Conservation (phyloP, 1,140 invertebrate species). For the Penaeus vannamei region DNA sequence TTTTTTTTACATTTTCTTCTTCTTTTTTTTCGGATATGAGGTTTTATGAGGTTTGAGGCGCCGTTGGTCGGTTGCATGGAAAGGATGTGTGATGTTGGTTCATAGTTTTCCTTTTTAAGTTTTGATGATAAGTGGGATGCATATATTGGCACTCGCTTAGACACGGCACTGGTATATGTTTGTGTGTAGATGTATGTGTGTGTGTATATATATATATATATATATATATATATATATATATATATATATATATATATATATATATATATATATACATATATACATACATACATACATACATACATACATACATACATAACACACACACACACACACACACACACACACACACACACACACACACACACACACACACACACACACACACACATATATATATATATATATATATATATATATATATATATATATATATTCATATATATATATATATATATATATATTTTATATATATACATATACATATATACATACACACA, state of each 20-base stretch:
- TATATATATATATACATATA: not conserved
- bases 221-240: constrained; percentile 6
- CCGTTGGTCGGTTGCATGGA: too few relatives aligned
- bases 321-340: not conserved
- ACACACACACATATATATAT: constrained; percentile 3
- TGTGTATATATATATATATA: constrained; percentile 9
- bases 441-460: constrained; percentile 18
- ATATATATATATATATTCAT: constrained; percentile 32
- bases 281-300: constrained; percentile 5
- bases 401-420: constrained; percentile 28
- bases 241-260: not conserved
- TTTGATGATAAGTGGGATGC: not conserved
- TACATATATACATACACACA: not conserved
- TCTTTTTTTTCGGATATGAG: too few relatives aligned
- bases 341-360: too few relatives aligned
- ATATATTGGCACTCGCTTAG: not conserved
- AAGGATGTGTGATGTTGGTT: too few relatives aligned
- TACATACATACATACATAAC: constrained; percentile 8
- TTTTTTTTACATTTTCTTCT: too few relatives aligned
- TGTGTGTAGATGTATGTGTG: not conserved
- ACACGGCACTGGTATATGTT: not conserved
- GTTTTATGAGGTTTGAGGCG: too few relatives aligned
- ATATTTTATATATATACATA: not conserved
- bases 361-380: not conserved
- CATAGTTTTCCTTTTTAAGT: too few relatives aligned